Percentiles rank a stretch among this genome's conserved stretches.
These are phyloP conservation scores for Petroica traversi DNA, from an alignment of 2,113 vertebrate species.

Conservation along the genomic window DNA sequence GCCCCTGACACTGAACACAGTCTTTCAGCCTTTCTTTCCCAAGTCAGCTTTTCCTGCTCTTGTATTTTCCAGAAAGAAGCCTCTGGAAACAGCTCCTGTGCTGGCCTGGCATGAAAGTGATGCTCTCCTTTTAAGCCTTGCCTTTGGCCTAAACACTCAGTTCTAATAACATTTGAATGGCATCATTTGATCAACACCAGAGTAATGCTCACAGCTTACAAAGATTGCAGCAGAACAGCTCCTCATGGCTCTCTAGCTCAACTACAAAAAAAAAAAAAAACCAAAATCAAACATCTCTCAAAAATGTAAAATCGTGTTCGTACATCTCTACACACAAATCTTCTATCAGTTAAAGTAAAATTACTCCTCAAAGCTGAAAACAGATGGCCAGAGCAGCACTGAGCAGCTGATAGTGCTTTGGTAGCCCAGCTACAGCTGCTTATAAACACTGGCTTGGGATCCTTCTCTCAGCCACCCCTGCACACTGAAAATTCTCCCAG, in stretches of 20 bases:
- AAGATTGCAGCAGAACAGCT: background rate
- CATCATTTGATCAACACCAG: background rate
- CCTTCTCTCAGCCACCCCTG: background rate
- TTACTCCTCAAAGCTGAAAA: constrained; percentile 18
- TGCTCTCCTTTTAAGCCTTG: background rate
- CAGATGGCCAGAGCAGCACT: background rate
- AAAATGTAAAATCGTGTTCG: background rate
- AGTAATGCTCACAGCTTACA: background rate
- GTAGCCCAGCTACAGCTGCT: background rate
- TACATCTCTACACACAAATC: background rate
- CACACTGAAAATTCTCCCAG: background rate
- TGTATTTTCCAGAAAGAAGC: background rate
- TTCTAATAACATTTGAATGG: background rate
- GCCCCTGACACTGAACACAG: background rate
- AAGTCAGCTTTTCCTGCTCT: background rate
- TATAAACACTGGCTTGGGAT: background rate
- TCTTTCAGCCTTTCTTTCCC: background rate
- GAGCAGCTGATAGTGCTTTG: background rate
- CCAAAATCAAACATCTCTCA: background rate
- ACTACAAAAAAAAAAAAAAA: background rate
- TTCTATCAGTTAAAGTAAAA: background rate
- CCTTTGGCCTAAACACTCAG: background rate
- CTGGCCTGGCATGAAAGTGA: background rate
- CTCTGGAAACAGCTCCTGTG: background rate
- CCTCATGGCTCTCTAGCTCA: background rate